Percentiles rank a stretch among this genome's conserved stretches.
phyloP scores from a whole-genome alignment of 2,888 invertebrate genomes.

The Clostera curtula region DNA sequence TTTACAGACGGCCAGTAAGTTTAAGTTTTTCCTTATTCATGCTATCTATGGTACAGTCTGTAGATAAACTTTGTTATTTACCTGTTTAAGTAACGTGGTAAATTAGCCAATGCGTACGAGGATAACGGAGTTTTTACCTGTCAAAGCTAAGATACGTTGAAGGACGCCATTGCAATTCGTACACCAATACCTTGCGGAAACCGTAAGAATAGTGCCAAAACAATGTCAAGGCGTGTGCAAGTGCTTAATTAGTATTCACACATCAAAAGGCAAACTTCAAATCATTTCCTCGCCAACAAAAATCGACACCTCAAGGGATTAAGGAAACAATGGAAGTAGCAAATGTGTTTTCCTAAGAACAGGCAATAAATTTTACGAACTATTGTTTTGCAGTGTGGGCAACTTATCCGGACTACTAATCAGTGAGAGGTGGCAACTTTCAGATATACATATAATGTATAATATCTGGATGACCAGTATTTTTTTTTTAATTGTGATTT shows the following conservation, averaged over 20 bases:
- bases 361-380: too few relatives aligned
- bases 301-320: conserved; percentile 30
- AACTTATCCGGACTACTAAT: conserved; percentile 5
- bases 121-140: conserved; percentile 1
- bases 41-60: too few relatives aligned
- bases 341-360: too few relatives aligned
- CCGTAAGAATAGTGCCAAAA: conserved; percentile 24
- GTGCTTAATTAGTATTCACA: conserved; percentile 38
- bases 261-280: conserved; percentile 17
- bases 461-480: too few relatives aligned
- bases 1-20: too few relatives aligned
- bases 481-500: too few relatives aligned
- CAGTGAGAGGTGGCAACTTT: conserved; percentile 2
- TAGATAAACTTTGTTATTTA: too few relatives aligned
- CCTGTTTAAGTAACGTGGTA: too few relatives aligned
- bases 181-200: conserved; percentile 27
- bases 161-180: conserved; percentile 15
- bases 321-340: conserved; percentile 21
- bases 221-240: conserved; percentile 39
- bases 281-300: conserved; percentile 33
- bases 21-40: too few relatives aligned
- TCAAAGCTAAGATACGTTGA: conserved; percentile 6
- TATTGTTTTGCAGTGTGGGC: too few relatives aligned
- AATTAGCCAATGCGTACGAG: neutral
- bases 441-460: too few relatives aligned